phyloP scores from a whole-genome alignment of 2,888 invertebrate species.

The Pyralis farinalis region DNA sequence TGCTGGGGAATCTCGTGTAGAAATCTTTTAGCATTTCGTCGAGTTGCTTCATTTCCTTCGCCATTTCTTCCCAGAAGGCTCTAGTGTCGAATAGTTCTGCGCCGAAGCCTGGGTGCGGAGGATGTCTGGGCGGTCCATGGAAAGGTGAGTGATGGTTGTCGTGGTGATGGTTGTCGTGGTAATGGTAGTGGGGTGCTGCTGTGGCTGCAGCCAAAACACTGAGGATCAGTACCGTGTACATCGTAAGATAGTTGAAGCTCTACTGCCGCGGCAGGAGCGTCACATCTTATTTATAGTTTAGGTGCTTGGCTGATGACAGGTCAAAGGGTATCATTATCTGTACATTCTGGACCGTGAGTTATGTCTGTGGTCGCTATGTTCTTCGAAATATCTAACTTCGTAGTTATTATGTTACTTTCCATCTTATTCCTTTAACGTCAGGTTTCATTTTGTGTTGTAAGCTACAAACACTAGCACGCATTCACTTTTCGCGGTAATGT shows the following conservation, averaged over 20 bases:
- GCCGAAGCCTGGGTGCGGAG: conserved; percentile 21
- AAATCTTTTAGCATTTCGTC: conserved; percentile 45
- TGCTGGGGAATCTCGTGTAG: conserved; percentile 37
- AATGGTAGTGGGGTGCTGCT: conserved; percentile 45
- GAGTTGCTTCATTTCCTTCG: conserved; percentile 40
- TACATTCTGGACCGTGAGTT: too few relatives aligned
- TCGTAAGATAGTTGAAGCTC: neutral
- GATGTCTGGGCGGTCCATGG: conserved; percentile 13
- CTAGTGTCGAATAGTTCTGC: conserved; percentile 49
- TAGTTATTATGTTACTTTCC: too few relatives aligned
- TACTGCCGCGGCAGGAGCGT: neutral
- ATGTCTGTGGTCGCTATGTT: too few relatives aligned
- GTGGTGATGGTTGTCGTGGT: conserved; percentile 10
- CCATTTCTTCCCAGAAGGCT: conserved; percentile 48
- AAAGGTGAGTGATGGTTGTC: conserved; percentile 17
- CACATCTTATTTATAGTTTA: conserved; percentile 4
- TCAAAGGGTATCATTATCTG: neutral
- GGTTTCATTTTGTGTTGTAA: too few relatives aligned
- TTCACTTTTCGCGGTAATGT: too few relatives aligned
- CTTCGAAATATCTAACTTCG: too few relatives aligned
- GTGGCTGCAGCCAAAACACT: conserved; percentile 33
- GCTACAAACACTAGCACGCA: too few relatives aligned
- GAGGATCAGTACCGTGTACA: conserved; percentile 2
- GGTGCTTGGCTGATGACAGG: neutral
- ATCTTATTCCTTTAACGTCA: too few relatives aligned